Evolutionary conservation across 1,140 invertebrate species (phyloP), one percentile per base, ranked within the genome.

Genomic region (Agraylea sexmaculata): DNA sequence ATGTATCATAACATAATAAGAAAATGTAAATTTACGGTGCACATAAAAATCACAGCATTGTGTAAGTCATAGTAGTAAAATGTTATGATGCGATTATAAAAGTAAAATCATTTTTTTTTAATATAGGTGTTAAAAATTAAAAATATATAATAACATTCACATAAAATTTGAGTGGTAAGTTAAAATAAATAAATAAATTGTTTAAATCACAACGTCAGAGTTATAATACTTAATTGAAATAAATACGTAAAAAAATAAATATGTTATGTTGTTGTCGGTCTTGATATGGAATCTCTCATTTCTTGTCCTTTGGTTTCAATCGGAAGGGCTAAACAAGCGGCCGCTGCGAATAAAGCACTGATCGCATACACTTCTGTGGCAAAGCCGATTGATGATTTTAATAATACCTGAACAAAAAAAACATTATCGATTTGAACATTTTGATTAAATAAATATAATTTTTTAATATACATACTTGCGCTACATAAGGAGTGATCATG

Each of bases 401-500:
- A 59, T 36, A 80, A 57, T 40, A 80, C 77, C 77, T 78, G 55
- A 25, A 61, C 6, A 36, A 41, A 45, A 17, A 44, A 36, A 33
- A 21, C 12, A 42, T 50, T 40, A 10, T 8, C 11, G 6, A 8
- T 15, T 12, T 12, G 8, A 16, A 7, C 34, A 36, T 36, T 18
- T 6, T 16, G 5, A 16, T 11, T 18, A 20, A 6, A 15, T 18
- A 38, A 8, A 20, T 15, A 36, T n/a, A 41, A 13, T 37, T 41
- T 13, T 41, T 38, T 25, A 8, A 18, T 35, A 20, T 35, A 38
- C 19, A 49, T 63, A 92, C 88, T 73, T 93, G 88, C 13, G 89
- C 88, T 22, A 95, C 77, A 57, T 93, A 92, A 1, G 90, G 90
- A 2, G 90, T 93, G 2, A 89, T 60, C 77, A 93, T 92, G 13